phyloP scores from a whole-genome alignment of 2,888 invertebrate genomes.

The Gnatocerus cornutus region DNA sequence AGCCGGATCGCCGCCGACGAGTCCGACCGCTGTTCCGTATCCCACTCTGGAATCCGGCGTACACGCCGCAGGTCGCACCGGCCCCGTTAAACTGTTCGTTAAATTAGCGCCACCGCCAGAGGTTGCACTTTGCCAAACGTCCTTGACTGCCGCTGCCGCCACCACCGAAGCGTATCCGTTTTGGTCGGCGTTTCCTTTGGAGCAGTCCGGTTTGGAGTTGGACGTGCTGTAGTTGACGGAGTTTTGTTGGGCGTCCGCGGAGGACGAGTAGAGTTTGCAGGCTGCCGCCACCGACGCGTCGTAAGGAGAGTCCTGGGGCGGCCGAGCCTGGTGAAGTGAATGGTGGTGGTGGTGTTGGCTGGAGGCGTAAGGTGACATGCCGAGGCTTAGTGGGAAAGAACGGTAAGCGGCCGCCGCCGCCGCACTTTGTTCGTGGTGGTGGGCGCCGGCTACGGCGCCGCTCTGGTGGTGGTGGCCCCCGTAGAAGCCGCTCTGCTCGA shows the following conservation, averaged over 20 bases:
- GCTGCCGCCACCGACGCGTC: slow-evolving; percentile 91
- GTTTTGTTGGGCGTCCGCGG: slow-evolving; percentile 76
- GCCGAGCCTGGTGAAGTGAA: slow-evolving; percentile 82
- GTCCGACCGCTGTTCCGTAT: slow-evolving; percentile 81
- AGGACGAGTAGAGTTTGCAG: slow-evolving; percentile 86
- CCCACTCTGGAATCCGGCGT: slow-evolving; percentile 90
- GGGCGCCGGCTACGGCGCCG: slow-evolving; percentile 76
- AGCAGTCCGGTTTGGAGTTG: slow-evolving; percentile 84
- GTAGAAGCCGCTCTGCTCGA: slow-evolving; percentile 97
- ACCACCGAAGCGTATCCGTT: slow-evolving; percentile 81
- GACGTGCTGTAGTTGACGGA: slow-evolving; percentile 73
- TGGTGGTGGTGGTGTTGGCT: slow-evolving; percentile 82
- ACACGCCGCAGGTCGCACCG: slow-evolving; percentile 89
- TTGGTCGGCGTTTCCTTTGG: slow-evolving; percentile 77
- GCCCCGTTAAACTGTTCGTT: slow-evolving; percentile 76
- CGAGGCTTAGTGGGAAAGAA: slow-evolving; percentile 89
- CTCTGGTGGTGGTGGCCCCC: slow-evolving; percentile 91
- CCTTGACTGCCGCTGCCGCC: slow-evolving; percentile 77
- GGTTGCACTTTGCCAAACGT: slow-evolving; percentile 80
- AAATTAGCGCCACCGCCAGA: slow-evolving; percentile 80
- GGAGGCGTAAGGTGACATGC: slow-evolving; percentile 88
- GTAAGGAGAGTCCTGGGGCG: slow-evolving; percentile 93
- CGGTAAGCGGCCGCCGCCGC: slow-evolving; percentile 83
- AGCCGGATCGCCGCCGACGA: slow-evolving; percentile 83
- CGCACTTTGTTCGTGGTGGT: slow-evolving; percentile 82